phyloP scores from a whole-genome alignment of 37 sponge, comb jelly and placozoan genomes.

The Hormiphora californensis region DNA sequence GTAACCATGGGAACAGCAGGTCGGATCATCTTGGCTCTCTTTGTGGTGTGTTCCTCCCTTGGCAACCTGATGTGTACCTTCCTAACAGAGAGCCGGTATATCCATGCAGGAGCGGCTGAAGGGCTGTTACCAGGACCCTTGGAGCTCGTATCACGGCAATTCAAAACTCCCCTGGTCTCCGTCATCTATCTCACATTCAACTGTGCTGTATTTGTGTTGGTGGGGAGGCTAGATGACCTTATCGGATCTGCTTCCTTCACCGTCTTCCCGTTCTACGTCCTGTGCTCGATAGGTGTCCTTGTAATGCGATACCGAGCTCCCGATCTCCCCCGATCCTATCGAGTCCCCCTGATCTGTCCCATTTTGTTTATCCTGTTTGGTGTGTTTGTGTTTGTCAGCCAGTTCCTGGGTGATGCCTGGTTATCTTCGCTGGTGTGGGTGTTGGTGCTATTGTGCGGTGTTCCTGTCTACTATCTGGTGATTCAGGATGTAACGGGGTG shows the following conservation, averaged over 20 bases:
- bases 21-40: neutral
- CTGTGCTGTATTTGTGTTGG: neutral
- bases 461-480: neutral
- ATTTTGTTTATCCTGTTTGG: neutral
- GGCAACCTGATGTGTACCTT: neutral
- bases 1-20: constrained; percentile 3
- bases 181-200: neutral
- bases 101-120: neutral
- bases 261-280: neutral
- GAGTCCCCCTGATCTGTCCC: neutral
- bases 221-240: neutral
- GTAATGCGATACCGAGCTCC: neutral
- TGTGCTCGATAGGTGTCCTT: neutral
- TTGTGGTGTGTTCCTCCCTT: neutral
- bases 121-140: neutral
- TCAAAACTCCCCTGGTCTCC: constrained; percentile 15
- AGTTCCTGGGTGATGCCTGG: neutral
- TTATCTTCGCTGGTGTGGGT: neutral
- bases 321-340: neutral
- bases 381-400: neutral
- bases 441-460: neutral
- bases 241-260: neutral
- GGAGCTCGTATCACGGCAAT: neutral
- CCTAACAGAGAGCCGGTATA: neutral
- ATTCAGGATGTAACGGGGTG: neutral